Evolutionary conservation across 2,888 invertebrate species (phyloP).

Genomic region (Rotaria sp.): DNA sequence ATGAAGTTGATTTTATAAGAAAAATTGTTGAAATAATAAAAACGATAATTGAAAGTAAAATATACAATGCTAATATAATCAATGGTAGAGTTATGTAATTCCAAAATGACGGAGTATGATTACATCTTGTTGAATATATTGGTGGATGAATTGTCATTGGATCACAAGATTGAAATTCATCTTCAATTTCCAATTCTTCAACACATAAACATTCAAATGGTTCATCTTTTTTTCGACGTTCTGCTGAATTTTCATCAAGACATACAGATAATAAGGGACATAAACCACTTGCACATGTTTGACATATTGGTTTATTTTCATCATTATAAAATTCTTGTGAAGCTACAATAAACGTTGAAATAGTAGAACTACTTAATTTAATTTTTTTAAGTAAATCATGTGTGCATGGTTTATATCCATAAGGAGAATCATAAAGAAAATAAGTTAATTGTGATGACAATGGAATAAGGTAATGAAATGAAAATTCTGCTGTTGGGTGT

Average conservation of each 20-base stretch:
- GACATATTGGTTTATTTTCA: not conserved
- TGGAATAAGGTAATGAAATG: not conserved
- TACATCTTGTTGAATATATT: not conserved
- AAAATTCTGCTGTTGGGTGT: not conserved
- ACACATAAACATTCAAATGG: slow-evolving; percentile 4
- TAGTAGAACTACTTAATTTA: not conserved
- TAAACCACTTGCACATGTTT: not conserved
- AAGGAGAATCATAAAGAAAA: not conserved
- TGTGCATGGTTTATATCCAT: not conserved
- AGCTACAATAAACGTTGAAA: not conserved
- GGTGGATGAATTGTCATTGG: not conserved
- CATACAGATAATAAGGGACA: not conserved
- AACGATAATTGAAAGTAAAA: not conserved
- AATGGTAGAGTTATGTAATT: not conserved
- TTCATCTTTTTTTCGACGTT: not conserved
- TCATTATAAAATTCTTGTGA: not conserved
- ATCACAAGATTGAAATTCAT: not conserved
- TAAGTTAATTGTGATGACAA: not conserved
- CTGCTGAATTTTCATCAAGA: not conserved
- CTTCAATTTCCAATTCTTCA: not conserved
- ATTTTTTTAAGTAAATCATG: not conserved
- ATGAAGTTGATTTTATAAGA: not conserved
- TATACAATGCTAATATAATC: not conserved
- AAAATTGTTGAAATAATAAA: not conserved
- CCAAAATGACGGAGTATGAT: not conserved